Evolutionary conservation across 2,797 vertebrate genomes (phyloP), one percentile per base, ranked within the genome.

Genomic region (Odontamblyopus lacepedii): DNA sequence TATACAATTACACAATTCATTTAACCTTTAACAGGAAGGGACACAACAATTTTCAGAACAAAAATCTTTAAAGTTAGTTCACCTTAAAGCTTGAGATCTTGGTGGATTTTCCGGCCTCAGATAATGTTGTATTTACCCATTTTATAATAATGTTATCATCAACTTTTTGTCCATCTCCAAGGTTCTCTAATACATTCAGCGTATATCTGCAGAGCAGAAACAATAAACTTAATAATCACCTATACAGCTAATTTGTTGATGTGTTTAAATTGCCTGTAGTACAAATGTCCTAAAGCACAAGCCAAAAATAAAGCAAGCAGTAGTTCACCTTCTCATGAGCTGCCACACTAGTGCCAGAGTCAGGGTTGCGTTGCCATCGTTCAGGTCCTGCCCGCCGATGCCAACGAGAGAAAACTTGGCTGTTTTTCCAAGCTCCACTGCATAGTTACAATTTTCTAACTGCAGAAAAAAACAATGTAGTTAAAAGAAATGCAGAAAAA

Each of bases 361-460:
- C 87, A 99, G 91, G 0, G 98, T 99, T 8, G 94, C 74, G 83
- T 98, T 99, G 77, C 97, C 96, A 1, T 98, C 96, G 6, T 97
- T 97, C 87, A 99, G 92, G 86, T 99, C 98, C 88, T 97, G 96
- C 63, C 97, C 98, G 64, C 95, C 98, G 0, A 99, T 99, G 85
- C 98, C 98, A 85, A 99, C 97, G 4, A 99, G 92, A 27, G 97
- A 99, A 90, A 99, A 99, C 83, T 97, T 97, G 38, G 96, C 95
- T 50, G 89, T 75, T 82, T 96, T 97, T 62, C 98, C 98, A 81
- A 99, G 88, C 0, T 98, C 95, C 68, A 99, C 94, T 6, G 97
- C 97, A 0, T 99, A 98, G 92, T 99, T 99, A 82, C 97, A 99
- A 88, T 99, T 99, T 93, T 99, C 98, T 82, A 99, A 90, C 98